Evolutionary conservation across 1,140 invertebrate genomes (phyloP).

Genomic region (Capitella teleta): DNA sequence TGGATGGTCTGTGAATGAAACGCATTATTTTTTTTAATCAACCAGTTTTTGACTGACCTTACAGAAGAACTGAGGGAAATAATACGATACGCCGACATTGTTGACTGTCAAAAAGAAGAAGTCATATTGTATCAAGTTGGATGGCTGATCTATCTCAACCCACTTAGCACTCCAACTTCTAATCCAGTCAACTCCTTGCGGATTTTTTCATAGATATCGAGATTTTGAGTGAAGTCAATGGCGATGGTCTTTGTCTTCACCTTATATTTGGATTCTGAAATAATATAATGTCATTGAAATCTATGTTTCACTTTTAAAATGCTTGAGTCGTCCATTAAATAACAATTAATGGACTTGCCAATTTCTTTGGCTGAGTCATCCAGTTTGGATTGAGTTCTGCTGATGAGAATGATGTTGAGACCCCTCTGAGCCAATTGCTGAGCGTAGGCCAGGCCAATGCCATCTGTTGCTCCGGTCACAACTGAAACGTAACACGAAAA

Average conservation of each 20-base stretch:
- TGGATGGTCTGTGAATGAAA: constrained; percentile 25
- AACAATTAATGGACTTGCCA: constrained; percentile 43
- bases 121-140: not conserved
- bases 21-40: too few species aligned
- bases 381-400: constrained; percentile 70
- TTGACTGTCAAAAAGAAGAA: constrained; percentile 54
- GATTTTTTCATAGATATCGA: constrained; percentile 65
- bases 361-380: constrained; percentile 70
- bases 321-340: not conserved
- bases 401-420: constrained; percentile 77
- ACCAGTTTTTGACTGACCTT: too few species aligned
- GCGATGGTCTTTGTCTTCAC: constrained; percentile 71
- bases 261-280: constrained; percentile 50
- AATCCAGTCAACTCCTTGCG: constrained; percentile 59
- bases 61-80: constrained; percentile 63
- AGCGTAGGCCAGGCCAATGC: constrained; percentile 73
- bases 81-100: constrained; percentile 87
- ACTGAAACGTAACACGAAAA: too few species aligned
- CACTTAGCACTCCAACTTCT: constrained; percentile 72
- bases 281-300: constrained; percentile 8
- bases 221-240: constrained; percentile 66
- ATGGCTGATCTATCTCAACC: constrained; percentile 1
- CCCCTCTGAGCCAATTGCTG: constrained; percentile 65
- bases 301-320: not conserved
- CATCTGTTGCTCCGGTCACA: constrained; percentile 73